Base-by-base conservation (phyloP, 2,113 vertebrate species). In the Ellobius talpinus region DNA sequence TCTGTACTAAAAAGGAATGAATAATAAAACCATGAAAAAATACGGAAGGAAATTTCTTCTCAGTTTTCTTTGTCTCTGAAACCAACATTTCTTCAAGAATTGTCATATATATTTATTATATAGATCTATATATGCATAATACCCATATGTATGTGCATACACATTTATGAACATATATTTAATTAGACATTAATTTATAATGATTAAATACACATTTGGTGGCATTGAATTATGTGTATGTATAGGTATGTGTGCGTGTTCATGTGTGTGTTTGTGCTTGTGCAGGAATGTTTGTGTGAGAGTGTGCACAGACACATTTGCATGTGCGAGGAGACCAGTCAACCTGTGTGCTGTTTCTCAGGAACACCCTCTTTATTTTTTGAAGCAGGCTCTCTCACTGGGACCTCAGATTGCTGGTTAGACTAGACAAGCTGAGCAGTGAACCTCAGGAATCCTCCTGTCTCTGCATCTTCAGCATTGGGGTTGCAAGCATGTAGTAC, bases 41-140 rank as follows among this genome's bases (percentile, higher is more conserved):
- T 2, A 63, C 24, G 68, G 36, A 66, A 24, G 55, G 66, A 87
- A 61, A 31, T 90, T 95, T 39, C 66, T 52, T 19, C 31, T 96
- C 31, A 13, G 14, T 93, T 96, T 81, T 96, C 12, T 61, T 42
- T 82, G 12, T 58, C 58, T 68, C n/a, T 90, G 68, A 90, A 82
- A n/a, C 16, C 52, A 58, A 90, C 87, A 76, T 21, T 89, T 16
- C 19, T 91, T 24, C 89, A 58, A 81, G 65, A 91, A 82, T 47
- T 52, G 23, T 70, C 33, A 70, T 87, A 52, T 24, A 47, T 52
- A 8, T 50, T 68, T 70, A 87, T 17, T n/a, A 16, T n/a, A 50
- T 70, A 24, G 17, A 58, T 52, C 45, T 87, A 52, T 7, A 36
- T 24, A 52, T 87, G 42, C 10, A 87, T 50, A 14, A 45, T 7